Evolutionary conservation across 1,140 invertebrate genomes (phyloP).

Genomic region (Tetramorium parvispinum): DNA sequence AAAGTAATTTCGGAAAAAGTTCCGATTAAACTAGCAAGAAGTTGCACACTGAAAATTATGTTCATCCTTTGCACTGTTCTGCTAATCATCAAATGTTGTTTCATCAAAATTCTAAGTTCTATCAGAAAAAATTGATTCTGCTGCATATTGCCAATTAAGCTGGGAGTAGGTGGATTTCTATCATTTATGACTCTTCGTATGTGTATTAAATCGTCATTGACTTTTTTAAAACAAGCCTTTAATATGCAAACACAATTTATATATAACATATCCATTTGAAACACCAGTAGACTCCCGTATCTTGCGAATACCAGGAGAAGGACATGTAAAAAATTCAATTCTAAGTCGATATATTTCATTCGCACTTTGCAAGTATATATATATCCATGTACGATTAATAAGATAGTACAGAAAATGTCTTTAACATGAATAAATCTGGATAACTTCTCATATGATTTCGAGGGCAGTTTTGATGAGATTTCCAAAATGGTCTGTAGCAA

Average conservation of each 20-base stretch:
- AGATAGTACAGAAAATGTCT: not conserved
- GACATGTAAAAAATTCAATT: not conserved
- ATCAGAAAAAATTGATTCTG: constrained; percentile 75
- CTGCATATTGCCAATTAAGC: constrained; percentile 68
- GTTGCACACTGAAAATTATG: constrained; percentile 72
- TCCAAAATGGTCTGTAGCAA: not conserved
- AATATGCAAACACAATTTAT: not conserved
- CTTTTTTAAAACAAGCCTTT: not conserved
- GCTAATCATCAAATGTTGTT: constrained; percentile 76
- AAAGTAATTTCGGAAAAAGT: constrained; percentile 79
- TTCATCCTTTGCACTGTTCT: constrained; percentile 77
- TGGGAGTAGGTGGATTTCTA: constrained; percentile 66
- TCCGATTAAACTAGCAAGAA: constrained; percentile 64
- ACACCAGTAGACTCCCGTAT: not conserved
- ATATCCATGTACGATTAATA: not conserved
- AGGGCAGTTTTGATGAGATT: not conserved
- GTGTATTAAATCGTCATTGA: not conserved
- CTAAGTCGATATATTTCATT: too few relatives aligned
- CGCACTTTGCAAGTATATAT: not conserved
- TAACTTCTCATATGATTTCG: not conserved
- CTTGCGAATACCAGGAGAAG: fast-evolving
- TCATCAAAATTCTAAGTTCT: constrained; percentile 74
- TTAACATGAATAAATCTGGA: not conserved
- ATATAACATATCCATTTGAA: not conserved
- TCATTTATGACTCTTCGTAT: not conserved